Evolutionary conservation across 2,797 vertebrate species (phyloP).

Genomic region (Cuniculus paca): DNA sequence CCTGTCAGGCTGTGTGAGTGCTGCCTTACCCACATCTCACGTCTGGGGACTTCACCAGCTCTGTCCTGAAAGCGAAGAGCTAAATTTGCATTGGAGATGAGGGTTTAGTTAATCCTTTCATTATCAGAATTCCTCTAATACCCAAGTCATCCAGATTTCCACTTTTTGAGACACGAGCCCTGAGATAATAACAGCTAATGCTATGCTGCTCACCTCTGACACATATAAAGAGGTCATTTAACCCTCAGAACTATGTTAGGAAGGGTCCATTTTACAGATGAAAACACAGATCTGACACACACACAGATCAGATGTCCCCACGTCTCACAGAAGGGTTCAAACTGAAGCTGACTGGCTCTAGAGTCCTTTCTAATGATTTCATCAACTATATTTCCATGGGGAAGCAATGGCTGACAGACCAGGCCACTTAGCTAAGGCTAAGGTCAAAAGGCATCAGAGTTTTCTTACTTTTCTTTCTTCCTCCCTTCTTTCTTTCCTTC

Average conservation of each 20-base stretch:
- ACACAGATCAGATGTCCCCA: background rate
- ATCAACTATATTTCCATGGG: too few relatives aligned
- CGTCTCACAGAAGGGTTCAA: background rate
- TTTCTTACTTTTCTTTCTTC: too few relatives aligned
- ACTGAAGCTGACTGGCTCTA: background rate
- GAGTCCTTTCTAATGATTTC: background rate
- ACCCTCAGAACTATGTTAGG: background rate
- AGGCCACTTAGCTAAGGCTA: background rate
- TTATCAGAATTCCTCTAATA: background rate
- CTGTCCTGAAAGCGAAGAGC: background rate
- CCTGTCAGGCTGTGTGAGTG: fast-evolving
- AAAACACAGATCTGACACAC: background rate
- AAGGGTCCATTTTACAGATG: background rate
- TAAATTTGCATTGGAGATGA: background rate
- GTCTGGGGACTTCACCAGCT: background rate
- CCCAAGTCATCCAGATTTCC: background rate
- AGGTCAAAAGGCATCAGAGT: background rate
- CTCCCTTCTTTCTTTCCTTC: too few relatives aligned
- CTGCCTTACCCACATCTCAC: background rate
- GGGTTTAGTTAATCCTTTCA: background rate
- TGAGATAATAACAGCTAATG: background rate
- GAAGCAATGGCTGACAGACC: too few relatives aligned
- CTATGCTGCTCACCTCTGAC: background rate
- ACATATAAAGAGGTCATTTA: too few relatives aligned
- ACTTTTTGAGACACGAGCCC: background rate